Conservation (phyloP, 2,888 invertebrate species). For the Drosophila melanosoma region DNA sequence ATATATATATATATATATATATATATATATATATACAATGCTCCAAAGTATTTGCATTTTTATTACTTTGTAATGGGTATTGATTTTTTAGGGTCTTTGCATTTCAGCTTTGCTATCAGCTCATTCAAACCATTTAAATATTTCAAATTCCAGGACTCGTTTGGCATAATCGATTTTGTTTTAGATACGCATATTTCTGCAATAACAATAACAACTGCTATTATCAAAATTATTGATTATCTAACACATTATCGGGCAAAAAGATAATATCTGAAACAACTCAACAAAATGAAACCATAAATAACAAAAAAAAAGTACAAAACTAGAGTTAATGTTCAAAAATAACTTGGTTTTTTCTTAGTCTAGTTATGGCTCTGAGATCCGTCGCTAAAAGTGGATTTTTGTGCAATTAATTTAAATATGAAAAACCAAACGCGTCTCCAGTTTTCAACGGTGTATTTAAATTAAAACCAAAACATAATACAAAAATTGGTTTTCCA, state of each 20-base stretch:
- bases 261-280: background rate
- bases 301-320: background rate
- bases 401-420: background rate
- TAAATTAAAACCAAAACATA: background rate
- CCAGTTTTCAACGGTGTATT: background rate
- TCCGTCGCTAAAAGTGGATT: background rate
- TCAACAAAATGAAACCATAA: background rate
- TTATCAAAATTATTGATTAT: constrained; percentile 23
- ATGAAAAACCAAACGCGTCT: background rate
- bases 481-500: background rate
- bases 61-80: constrained; percentile 6
- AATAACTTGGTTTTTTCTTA: background rate
- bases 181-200: background rate
- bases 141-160: background rate
- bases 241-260: constrained; percentile 3
- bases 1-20: background rate
- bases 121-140: constrained; percentile 1
- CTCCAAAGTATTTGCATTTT: background rate
- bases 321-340: background rate
- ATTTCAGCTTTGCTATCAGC: background rate
- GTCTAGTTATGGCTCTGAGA: background rate
- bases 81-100: background rate
- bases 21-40: background rate
- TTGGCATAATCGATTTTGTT: background rate
- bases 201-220: background rate